A percentile compares a stretch with the other conserved stretches of the same genome.
Conservation (phyloP, 2,797 vertebrate genomes). For the Diplodus sargus region DNA sequence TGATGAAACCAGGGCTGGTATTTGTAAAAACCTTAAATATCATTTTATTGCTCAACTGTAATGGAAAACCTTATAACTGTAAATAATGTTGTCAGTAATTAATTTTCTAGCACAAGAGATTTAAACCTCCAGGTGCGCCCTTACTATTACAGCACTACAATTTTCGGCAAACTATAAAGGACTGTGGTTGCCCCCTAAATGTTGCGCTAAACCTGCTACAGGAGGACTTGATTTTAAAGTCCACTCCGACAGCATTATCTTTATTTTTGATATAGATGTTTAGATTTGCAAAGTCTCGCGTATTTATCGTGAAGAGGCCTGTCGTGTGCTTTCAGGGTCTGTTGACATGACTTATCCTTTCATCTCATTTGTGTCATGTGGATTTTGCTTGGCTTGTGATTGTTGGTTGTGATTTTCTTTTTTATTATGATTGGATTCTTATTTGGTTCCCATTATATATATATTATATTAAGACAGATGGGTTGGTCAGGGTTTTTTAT, state of each 20-base stretch:
- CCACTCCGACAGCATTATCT: constrained; percentile 49
- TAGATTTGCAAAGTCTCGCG: constrained; percentile 58
- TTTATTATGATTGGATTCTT: constrained; percentile 37
- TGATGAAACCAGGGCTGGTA: not conserved
- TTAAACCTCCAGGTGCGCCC: constrained; percentile 1
- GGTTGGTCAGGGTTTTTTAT: constrained; percentile 28
- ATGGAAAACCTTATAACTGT: not conserved
- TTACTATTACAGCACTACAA: constrained; percentile 14
- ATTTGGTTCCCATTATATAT: constrained; percentile 19
- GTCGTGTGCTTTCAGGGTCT: constrained; percentile 47
- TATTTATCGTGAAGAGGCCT: constrained; percentile 41
- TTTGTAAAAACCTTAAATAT: not conserved
- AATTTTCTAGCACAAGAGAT: constrained; percentile 37
- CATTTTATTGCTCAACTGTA: not conserved
- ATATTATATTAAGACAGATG: constrained; percentile 37
- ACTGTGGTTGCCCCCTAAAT: constrained; percentile 14
- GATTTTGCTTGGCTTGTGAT: constrained; percentile 46
- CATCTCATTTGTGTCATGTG: constrained; percentile 51
- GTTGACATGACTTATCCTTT: constrained; percentile 45
- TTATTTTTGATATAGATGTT: constrained; percentile 80
- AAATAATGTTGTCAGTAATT: not conserved
- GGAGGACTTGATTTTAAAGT: constrained; percentile 44
- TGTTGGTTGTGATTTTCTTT: constrained; percentile 30
- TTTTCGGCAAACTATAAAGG: constrained; percentile 12
- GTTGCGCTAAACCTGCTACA: constrained; percentile 24